Percentiles rank a stretch among this genome's conserved stretches.
Evolutionary conservation across 2,113 vertebrate species (phyloP).

Genomic region (Ctenodactylus gundi): DNA sequence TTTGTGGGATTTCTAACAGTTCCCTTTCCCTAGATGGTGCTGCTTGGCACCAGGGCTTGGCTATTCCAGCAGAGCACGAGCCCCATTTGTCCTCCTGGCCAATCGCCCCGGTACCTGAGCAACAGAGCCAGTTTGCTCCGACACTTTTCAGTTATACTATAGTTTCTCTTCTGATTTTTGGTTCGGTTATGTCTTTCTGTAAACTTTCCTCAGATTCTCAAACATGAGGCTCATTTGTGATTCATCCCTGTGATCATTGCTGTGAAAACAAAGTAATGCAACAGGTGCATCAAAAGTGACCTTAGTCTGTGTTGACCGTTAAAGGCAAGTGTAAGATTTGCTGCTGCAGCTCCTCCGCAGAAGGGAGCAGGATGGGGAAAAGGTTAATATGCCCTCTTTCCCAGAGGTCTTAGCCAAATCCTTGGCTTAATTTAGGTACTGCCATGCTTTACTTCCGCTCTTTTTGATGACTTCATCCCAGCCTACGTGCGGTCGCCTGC

Average conservation of each 20-base stretch:
- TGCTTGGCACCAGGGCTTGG: neutral
- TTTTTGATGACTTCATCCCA: neutral
- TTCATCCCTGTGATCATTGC: neutral
- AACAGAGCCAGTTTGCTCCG: fast-evolving
- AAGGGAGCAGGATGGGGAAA: neutral
- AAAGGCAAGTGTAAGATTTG: neutral
- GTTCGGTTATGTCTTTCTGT: neutral
- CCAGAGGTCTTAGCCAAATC: neutral
- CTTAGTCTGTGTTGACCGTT: neutral
- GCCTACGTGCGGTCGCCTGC: neutral
- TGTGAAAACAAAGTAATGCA: neutral
- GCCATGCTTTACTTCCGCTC: neutral
- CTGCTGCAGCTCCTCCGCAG: neutral
- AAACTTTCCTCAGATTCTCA: neutral
- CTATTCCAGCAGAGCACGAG: fast-evolving
- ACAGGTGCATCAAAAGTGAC: neutral
- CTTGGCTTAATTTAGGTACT: neutral
- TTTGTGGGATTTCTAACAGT: constrained; percentile 27
- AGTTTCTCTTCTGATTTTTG: neutral
- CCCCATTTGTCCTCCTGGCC: neutral
- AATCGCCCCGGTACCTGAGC: neutral
- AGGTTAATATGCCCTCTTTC: neutral
- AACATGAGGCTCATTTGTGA: neutral
- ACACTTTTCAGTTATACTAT: neutral
- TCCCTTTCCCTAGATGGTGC: neutral